Conservation (phyloP, 2,797 vertebrate genomes). For the Pangasius djambal region DNA sequence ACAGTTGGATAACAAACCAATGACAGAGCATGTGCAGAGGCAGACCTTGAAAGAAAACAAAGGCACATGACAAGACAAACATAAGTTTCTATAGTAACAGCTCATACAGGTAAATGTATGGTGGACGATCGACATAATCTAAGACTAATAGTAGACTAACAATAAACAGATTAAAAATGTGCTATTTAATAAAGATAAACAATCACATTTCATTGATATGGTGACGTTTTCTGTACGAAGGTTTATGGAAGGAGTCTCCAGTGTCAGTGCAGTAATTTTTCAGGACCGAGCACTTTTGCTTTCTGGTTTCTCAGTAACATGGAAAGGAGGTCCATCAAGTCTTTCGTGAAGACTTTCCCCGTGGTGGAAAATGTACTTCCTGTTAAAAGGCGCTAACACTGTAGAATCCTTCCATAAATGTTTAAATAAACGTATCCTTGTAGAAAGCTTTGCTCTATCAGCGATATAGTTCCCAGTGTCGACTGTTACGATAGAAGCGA, state of each 20-base stretch:
- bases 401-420: no score
- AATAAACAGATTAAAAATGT: background rate
- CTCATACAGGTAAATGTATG: background rate
- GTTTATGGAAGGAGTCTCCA: background rate
- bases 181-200: background rate
- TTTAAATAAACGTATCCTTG: no score
- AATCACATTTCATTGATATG: background rate
- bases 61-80: background rate
- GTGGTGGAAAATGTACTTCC: no score
- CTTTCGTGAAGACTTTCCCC: no score
- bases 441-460: no score
- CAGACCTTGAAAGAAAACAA: background rate
- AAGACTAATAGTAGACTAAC: background rate
- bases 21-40: background rate
- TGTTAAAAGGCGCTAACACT: no score
- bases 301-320: background rate
- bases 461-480: no score
- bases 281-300: background rate
- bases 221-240: background rate
- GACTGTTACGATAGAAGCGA: no score
- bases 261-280: background rate
- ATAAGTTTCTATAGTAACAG: background rate
- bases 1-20: background rate
- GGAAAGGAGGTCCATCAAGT: background rate
- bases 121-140: background rate